Evolutionary conservation across 2,113 vertebrate species (phyloP).

Genomic region (Pedionomus torquatus): DNA sequence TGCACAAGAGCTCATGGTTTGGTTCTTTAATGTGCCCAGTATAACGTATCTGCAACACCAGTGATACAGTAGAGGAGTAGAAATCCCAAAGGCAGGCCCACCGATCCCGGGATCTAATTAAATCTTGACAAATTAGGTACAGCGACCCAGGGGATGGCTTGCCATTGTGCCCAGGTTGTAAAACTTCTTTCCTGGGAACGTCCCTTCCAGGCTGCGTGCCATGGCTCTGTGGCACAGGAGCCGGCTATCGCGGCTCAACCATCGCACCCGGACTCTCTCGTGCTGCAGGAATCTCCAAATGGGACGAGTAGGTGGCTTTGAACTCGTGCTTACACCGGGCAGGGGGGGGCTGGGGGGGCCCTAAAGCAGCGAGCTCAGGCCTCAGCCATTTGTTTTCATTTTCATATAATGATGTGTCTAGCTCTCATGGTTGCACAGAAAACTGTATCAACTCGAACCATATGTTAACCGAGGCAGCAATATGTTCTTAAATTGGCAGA

Average conservation of each 20-base stretch:
- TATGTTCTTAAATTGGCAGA: constrained; percentile 72
- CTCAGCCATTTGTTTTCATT: constrained; percentile 70
- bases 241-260: neutral
- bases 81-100: neutral
- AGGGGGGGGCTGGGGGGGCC: neutral
- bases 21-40: neutral
- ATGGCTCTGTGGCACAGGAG: neutral
- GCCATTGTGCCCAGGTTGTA: neutral
- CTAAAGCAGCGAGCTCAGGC: constrained; percentile 1
- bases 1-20: neutral
- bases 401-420: constrained; percentile 72
- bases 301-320: constrained; percentile 32
- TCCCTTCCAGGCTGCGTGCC: neutral
- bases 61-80: neutral
- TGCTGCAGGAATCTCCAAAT: constrained; percentile 10
- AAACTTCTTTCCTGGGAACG: neutral
- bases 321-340: neutral
- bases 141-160: neutral
- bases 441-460: constrained; percentile 67
- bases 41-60: neutral
- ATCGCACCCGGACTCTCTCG: neutral
- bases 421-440: constrained; percentile 65
- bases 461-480: constrained; percentile 69
- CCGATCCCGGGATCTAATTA: neutral
- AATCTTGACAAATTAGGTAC: constrained; percentile 12